Conservation (phyloP, 2,797 vertebrate species). For the Lagodon rhomboides region DNA sequence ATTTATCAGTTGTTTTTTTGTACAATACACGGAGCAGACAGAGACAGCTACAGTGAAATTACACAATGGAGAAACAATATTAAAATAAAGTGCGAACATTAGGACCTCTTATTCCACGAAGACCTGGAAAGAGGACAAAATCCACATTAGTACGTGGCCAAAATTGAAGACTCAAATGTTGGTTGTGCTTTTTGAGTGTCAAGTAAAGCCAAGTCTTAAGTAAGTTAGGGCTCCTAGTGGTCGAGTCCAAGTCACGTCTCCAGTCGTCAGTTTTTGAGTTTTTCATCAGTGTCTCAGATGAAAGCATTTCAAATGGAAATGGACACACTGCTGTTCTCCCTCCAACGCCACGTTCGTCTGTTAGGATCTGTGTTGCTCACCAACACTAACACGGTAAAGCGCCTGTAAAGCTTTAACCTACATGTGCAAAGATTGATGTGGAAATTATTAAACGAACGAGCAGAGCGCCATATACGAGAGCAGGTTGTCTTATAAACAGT, state of each 20-base stretch:
- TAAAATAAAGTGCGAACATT: neutral
- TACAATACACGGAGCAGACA: neutral
- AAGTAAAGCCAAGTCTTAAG: neutral
- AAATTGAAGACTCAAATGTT: neutral
- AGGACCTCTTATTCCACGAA: neutral
- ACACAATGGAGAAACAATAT: neutral
- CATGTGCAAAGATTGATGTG: neutral
- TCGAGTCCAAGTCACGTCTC: neutral
- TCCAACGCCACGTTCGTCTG: neutral
- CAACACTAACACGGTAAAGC: neutral
- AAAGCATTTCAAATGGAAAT: neutral
- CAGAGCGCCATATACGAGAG: neutral
- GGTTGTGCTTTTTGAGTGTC: constrained; percentile 2
- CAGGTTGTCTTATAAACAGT: neutral
- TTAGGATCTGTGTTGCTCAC: neutral
- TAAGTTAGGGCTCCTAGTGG: neutral
- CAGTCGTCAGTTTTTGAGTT: neutral
- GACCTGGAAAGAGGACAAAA: constrained; percentile 2
- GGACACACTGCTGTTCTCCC: neutral
- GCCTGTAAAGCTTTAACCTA: neutral
- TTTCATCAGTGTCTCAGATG: neutral
- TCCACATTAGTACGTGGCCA: neutral
- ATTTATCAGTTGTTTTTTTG: neutral
- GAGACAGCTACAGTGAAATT: neutral
- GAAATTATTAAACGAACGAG: constrained; percentile 23